Evolutionary conservation across 1,140 invertebrate genomes (phyloP), one percentile per base, ranked within the genome.

Genomic region (Helicoverpa zea): DNA sequence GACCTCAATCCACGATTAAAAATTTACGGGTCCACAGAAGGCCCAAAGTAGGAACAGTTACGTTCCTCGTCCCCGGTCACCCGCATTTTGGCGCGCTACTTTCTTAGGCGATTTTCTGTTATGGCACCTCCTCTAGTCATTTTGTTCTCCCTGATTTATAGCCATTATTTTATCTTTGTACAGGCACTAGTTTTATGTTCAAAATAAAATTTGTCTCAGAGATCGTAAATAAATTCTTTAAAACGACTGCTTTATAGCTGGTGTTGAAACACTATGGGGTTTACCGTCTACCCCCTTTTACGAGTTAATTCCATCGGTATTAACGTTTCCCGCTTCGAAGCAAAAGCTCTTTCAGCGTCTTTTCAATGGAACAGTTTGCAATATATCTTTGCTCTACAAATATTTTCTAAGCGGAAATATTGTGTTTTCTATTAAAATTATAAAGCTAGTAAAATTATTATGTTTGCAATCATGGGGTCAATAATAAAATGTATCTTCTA

Each of bases 201-300:
- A 68, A 51, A 75, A 61, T 47, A 61, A 75, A 75, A 59, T 16
- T 43, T 75, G 7, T 58, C 16, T 58, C 49, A 4, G 11, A 16
- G 30, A 61, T 61, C 56, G 43, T 61, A 75, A 75, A 75, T 2
- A 68, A 49, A 75, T 49, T 75, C 30, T 61, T 75, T 75, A 35
- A 43, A 61, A 29, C 63, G 63, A 64, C 63, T 43, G 35, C n/a
- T 75, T 75, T 75, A 75, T 49, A 35, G 73, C 35, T 43, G 16
- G 73, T 75, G 54, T 54, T 61, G 58, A 51, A 35, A 49, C 73
- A 75, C 73, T 61, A 61, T 61, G 43, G 49, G 11, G 54, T 75
- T 61, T 61, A 75, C 51, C 59, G 52, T 11, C 73, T 61, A 75
- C 52, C 23, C 30, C 56, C 56, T 74, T 75, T 75, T 73, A 75